These are phyloP conservation scores for Pogona vitticeps DNA, from an alignment of 2,113 vertebrate genomes.

Conservation along the genomic window DNA sequence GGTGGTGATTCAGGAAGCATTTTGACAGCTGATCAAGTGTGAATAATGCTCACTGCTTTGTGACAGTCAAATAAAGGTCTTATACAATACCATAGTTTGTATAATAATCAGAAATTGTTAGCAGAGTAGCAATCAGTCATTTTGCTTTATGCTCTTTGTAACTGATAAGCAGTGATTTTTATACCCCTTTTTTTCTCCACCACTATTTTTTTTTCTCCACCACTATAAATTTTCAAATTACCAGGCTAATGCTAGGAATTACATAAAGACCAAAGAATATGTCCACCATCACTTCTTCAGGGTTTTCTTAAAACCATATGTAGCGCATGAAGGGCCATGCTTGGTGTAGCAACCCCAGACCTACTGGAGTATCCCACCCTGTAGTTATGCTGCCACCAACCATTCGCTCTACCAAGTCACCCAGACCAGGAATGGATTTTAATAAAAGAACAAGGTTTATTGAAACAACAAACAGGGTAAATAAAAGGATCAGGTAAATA, in stretches of 20 bases:
- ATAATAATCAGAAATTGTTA: neutral
- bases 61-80: too few relatives aligned
- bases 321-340: too few relatives aligned
- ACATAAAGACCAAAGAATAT: neutral
- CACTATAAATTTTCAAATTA: neutral
- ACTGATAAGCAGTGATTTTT: neutral
- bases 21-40: neutral
- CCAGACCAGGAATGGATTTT: too few relatives aligned
- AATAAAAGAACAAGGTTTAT: too few relatives aligned
- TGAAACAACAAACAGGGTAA: too few relatives aligned
- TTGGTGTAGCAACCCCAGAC: too few relatives aligned
- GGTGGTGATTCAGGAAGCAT: neutral
- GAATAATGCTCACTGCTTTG: neutral
- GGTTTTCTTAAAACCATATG: too few relatives aligned
- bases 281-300: neutral
- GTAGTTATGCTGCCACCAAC: too few relatives aligned
- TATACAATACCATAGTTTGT: neutral
- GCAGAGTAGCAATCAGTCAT: neutral
- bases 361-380: too few relatives aligned
- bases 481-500: too few relatives aligned
- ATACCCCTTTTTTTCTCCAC: neutral
- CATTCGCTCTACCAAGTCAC: too few relatives aligned
- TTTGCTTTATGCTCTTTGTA: neutral
- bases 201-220: too few relatives aligned
- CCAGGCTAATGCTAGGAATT: neutral